A percentile compares a stretch with the other conserved stretches of the same genome.
Evolutionary conservation across 2,797 vertebrate species (phyloP).

Genomic region (Heliangelus exortis): DNA sequence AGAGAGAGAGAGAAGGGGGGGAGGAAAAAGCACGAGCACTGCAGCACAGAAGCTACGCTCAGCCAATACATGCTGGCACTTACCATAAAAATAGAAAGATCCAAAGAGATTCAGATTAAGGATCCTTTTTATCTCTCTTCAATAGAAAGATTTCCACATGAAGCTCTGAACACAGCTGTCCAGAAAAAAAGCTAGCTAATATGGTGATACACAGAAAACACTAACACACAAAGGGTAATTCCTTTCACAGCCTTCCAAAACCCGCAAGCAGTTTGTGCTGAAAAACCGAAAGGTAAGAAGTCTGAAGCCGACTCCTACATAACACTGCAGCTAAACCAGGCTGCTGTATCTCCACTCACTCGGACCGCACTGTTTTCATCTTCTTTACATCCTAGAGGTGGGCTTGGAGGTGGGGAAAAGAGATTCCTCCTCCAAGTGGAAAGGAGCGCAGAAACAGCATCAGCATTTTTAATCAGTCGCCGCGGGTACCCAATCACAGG

Average conservation of each 20-base stretch:
- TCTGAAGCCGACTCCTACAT: slow-evolving; percentile 70
- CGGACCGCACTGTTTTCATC: slow-evolving; percentile 54
- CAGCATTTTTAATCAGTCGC: slow-evolving; percentile 79
- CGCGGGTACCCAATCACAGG: slow-evolving; percentile 82
- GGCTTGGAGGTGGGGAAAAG: slow-evolving; percentile 51
- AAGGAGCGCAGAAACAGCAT: slow-evolving; percentile 65
- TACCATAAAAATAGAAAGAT: slow-evolving; percentile 84
- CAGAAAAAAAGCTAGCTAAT: slow-evolving; percentile 58
- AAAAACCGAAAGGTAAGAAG: slow-evolving; percentile 56
- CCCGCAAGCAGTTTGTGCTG: slow-evolving; percentile 72
- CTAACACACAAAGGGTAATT: slow-evolving; percentile 14
- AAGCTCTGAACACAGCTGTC: slow-evolving; percentile 51
- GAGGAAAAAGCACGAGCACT: slow-evolving; percentile 69
- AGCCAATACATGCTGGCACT: slow-evolving; percentile 74
- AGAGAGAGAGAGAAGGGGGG: neutral
- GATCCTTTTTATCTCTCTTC: slow-evolving; percentile 65
- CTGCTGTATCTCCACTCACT: slow-evolving; percentile 60
- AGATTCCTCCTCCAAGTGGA: slow-evolving; percentile 62
- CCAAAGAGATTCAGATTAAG: slow-evolving; percentile 71
- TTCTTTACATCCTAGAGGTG: slow-evolving; percentile 54
- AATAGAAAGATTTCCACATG: slow-evolving; percentile 61
- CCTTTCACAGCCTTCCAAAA: slow-evolving; percentile 51
- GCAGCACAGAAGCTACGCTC: slow-evolving; percentile 79
- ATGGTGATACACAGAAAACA: slow-evolving; percentile 6
- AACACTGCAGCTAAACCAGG: slow-evolving; percentile 60